Evolutionary conservation across 2,888 invertebrate genomes (phyloP).

Genomic region (Thysanoteuthis rhombus): DNA sequence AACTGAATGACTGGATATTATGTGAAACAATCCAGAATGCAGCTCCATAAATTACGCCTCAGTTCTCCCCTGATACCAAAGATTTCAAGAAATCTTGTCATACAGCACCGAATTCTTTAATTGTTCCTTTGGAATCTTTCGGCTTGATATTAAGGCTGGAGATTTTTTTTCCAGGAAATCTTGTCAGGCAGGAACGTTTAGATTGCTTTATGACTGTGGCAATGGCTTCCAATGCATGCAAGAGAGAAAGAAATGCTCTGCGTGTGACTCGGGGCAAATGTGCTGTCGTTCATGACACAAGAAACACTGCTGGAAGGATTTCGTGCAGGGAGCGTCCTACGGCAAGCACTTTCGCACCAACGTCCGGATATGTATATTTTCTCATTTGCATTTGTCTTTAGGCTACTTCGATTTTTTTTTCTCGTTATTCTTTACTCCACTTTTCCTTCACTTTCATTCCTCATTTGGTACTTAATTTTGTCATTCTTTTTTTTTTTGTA

Average conservation of each 20-base stretch:
- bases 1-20: no score
- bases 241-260: not conserved
- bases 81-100: no score
- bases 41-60: no score
- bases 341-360: not conserved
- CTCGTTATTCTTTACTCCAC: not conserved
- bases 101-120: not conserved
- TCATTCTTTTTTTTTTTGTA: not conserved
- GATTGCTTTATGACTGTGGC: not conserved
- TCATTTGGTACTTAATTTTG: not conserved
- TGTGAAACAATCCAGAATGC: no score
- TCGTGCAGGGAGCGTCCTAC: conserved; percentile 12
- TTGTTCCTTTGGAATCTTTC: not conserved
- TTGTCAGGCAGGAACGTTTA: not conserved
- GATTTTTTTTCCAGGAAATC: not conserved
- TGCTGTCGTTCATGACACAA: not conserved
- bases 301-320: not conserved
- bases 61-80: not conserved
- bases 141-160: not conserved
- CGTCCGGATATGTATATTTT: not conserved
- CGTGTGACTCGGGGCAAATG: not conserved
- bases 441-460: not conserved
- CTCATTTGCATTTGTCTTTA: not conserved
- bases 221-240: not conserved
- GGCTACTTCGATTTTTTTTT: not conserved